These are phyloP conservation scores for Catharus minimus DNA, from an alignment of 2,113 vertebrate species.

Conservation along the genomic window DNA sequence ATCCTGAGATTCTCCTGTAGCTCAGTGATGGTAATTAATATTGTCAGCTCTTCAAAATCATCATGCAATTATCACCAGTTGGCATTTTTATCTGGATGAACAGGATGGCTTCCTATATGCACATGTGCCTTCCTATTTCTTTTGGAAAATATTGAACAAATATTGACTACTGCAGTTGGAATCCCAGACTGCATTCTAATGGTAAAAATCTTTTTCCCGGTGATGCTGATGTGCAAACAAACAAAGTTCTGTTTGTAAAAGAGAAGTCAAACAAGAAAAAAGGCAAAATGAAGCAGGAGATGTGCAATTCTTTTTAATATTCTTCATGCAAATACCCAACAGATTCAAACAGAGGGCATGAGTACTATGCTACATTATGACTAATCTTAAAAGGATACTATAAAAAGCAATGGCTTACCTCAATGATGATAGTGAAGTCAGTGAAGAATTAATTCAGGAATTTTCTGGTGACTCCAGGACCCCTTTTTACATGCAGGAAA, in stretches of 20 bases:
- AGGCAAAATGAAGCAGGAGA: neutral
- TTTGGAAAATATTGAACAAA: constrained; percentile 12
- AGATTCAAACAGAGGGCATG: neutral
- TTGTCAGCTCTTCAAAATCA: neutral
- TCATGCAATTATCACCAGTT: neutral
- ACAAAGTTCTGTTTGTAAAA: neutral
- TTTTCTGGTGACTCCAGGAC: neutral
- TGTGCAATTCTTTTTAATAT: neutral
- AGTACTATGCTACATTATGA: neutral
- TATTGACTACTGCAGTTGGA: neutral
- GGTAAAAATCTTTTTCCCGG: neutral
- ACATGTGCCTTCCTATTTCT: neutral
- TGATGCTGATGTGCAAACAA: neutral
- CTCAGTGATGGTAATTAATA: neutral
- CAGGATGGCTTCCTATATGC: neutral
- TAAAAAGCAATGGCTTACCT: constrained; percentile 3
- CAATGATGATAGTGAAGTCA: neutral
- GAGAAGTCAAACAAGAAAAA: neutral
- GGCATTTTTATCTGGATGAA: neutral
- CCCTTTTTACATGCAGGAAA: neutral
- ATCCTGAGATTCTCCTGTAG: neutral
- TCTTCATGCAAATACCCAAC: neutral
- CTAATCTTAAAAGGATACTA: neutral
- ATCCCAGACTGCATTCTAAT: neutral
- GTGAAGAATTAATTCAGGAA: neutral